A percentile compares a stretch with the other conserved stretches of the same genome.
Evolutionary conservation across 2,888 invertebrate genomes (phyloP).

Genomic region (Sinopyrophorus schimmeli): DNA sequence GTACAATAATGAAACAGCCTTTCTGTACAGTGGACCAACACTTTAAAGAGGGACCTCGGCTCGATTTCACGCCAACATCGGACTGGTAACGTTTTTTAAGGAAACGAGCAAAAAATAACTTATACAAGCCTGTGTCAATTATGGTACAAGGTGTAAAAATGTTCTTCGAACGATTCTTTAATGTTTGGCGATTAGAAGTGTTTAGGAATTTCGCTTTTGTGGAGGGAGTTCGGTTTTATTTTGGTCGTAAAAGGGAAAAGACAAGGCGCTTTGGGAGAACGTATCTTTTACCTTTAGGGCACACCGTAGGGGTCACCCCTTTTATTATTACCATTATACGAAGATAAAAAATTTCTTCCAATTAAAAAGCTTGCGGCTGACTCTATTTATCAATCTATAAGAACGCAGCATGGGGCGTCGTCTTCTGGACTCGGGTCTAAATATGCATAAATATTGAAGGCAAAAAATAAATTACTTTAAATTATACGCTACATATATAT

Average conservation of each 20-base stretch:
- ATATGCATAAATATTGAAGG: conserved; percentile 50
- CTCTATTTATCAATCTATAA: conserved; percentile 56
- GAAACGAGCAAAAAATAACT: conserved; percentile 40
- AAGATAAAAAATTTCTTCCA: conserved; percentile 56
- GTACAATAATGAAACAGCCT: conserved; percentile 42
- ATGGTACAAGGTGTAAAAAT: conserved; percentile 47
- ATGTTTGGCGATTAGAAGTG: too few species aligned
- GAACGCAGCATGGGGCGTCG: conserved; percentile 52
- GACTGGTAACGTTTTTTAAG: conserved; percentile 9
- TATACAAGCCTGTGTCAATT: conserved; percentile 50
- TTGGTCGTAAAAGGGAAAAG: conserved; percentile 15
- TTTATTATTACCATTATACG: conserved; percentile 55
- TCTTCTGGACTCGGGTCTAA: conserved; percentile 46
- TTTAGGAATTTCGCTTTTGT: neutral
- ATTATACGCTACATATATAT: conserved; percentile 39
- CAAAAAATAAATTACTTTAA: conserved; percentile 49
- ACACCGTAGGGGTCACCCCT: conserved; percentile 49
- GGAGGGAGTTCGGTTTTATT: neutral
- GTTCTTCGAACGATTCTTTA: too few species aligned
- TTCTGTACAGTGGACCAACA: conserved; percentile 34
- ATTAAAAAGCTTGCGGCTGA: conserved; percentile 56
- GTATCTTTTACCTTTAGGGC: conserved; percentile 38
- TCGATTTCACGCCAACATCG: conserved; percentile 13
- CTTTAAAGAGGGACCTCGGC: neutral
- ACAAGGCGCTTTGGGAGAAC: conserved; percentile 43